Percentiles rank a stretch among this genome's conserved stretches.
phyloP scores from a whole-genome alignment of 2,888 invertebrate genomes.

The Hyalella azteca region DNA sequence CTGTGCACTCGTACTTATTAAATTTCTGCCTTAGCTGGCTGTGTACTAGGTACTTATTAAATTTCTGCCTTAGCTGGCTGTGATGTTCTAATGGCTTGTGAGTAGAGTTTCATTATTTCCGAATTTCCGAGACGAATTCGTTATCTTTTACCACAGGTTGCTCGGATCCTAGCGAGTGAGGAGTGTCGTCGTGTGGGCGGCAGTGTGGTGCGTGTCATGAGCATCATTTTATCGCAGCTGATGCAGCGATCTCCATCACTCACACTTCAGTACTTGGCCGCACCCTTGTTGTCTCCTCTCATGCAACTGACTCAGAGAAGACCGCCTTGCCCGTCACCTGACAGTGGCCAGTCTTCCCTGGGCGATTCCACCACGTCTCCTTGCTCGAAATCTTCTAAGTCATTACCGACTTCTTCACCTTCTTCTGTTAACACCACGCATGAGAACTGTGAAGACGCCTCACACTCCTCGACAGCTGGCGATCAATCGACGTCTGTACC shows the following conservation, averaged over 20 bases:
- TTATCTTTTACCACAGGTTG: too few species aligned
- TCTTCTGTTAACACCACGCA: too few species aligned
- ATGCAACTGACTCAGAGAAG: slow-evolving; percentile 30
- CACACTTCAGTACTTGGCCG: slow-evolving; percentile 40
- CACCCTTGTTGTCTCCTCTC: slow-evolving; percentile 40
- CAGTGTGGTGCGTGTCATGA: slow-evolving; percentile 45
- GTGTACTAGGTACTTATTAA: too few species aligned
- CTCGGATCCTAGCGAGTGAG: slow-evolving; percentile 33
- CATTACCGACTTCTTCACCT: too few species aligned
- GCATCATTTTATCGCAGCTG: slow-evolving; percentile 40
- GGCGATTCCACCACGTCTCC: too few species aligned
- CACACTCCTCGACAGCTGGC: background rate
- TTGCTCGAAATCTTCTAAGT: too few species aligned
- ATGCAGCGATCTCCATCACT: slow-evolving; percentile 41
- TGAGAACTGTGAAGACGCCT: background rate
- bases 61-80: too few species aligned
- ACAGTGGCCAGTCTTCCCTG: slow-evolving; percentile 5
- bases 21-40: too few species aligned
- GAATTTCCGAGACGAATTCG: too few species aligned
- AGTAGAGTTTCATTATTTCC: too few species aligned
- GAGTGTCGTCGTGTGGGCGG: background rate
- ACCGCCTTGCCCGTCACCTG: background rate
- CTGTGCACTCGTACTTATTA: too few species aligned
- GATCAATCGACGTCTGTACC: background rate
- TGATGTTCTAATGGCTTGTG: too few species aligned